A percentile compares a stretch with the other conserved stretches of the same genome.
Evolutionary conservation across 2,888 invertebrate species (phyloP).

Genomic region (Drosophila paramelanica): DNA sequence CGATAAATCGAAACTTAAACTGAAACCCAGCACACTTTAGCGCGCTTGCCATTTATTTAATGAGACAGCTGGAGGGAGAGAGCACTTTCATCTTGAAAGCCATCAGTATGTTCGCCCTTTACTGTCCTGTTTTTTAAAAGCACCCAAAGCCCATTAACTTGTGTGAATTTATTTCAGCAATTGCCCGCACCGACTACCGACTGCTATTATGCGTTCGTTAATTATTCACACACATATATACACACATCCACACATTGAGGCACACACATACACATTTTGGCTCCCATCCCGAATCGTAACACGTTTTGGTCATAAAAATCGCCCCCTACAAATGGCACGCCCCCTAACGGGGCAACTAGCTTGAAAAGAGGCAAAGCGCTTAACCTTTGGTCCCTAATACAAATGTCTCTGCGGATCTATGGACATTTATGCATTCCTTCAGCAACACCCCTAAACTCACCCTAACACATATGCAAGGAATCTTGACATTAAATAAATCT

Average conservation of each 20-base stretch:
- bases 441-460: constrained; percentile 25
- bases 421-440: constrained; percentile 68
- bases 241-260: constrained; percentile 1
- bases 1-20: constrained; percentile 18
- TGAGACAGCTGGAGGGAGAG: constrained; percentile 37
- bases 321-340: constrained; percentile 63
- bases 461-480: constrained; percentile 36
- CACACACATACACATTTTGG: constrained; percentile 4
- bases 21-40: constrained; percentile 10
- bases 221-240: constrained; percentile 67
- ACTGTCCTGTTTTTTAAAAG: constrained; percentile 65
- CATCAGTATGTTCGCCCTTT: constrained; percentile 19
- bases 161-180: constrained; percentile 74
- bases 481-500: constrained; percentile 79
- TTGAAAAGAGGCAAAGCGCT: constrained; percentile 48
- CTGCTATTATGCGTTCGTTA: constrained; percentile 79
- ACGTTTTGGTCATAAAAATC: constrained; percentile 81
- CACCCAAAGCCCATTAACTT: constrained; percentile 74
- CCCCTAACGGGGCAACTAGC: constrained; percentile 65
- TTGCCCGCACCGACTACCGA: constrained; percentile 56
- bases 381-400: constrained; percentile 62
- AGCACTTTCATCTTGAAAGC: constrained; percentile 30
- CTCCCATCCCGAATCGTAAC: constrained; percentile 46
- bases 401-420: constrained; percentile 62
- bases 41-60: constrained; percentile 43